These are phyloP conservation scores for Epizoanthus ramosus DNA, from an alignment of 92 coral and sea anemone genomes.

Conservation along the genomic window DNA sequence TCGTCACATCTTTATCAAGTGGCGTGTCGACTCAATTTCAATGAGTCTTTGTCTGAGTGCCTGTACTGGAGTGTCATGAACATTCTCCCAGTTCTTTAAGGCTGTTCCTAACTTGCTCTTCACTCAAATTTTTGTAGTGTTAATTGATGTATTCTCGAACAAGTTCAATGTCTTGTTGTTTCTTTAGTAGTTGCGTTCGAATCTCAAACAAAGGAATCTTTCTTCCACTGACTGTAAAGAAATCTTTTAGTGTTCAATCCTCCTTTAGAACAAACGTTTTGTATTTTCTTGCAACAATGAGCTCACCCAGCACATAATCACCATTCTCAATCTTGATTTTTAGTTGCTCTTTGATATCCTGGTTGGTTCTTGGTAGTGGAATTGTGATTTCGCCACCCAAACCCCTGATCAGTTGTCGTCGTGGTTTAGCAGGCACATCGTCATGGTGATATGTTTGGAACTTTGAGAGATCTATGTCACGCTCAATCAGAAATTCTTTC, in stretches of 20 bases:
- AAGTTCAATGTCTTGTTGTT: constrained; percentile 34
- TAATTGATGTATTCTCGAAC: constrained; percentile 28
- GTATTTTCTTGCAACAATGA: constrained; percentile 22
- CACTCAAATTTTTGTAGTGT: constrained; percentile 27
- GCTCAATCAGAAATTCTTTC: constrained; percentile 25
- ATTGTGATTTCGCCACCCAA: constrained; percentile 47
- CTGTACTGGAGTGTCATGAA: background rate
- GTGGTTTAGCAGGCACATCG: background rate
- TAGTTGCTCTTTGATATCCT: constrained; percentile 30
- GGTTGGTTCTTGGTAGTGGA: constrained; percentile 52
- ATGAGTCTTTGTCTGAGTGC: background rate
- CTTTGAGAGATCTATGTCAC: constrained; percentile 2
- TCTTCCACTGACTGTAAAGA: constrained; percentile 33
- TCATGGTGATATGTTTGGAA: background rate
- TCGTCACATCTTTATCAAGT: constrained; percentile 43
- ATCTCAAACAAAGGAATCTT: constrained; percentile 48
- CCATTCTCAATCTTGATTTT: constrained; percentile 50
- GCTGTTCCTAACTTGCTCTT: constrained; percentile 11
- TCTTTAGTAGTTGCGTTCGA: constrained; percentile 16
- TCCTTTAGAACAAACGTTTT: constrained; percentile 23
- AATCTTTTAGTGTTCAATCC: constrained; percentile 17
- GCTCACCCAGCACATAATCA: constrained; percentile 55
- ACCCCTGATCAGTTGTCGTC: background rate
- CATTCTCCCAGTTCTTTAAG: constrained; percentile 35
- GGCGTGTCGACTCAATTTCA: constrained; percentile 20